Percentiles rank a stretch among this genome's conserved stretches.
These are phyloP conservation scores for Pseudochaenichthys georgianus DNA, from an alignment of 2,797 vertebrate genomes.

Conservation along the genomic window DNA sequence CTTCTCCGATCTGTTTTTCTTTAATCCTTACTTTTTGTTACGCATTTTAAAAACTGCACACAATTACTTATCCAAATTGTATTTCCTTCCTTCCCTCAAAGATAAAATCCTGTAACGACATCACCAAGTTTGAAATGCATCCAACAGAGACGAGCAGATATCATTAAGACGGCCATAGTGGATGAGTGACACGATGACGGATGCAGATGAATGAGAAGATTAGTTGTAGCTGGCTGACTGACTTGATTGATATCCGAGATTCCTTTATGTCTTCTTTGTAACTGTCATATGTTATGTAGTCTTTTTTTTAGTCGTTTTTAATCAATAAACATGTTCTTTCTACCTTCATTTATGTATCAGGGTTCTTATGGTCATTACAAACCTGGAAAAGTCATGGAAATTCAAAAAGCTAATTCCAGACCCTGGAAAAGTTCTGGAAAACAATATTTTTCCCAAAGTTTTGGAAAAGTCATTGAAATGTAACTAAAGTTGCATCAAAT, in stretches of 20 bases:
- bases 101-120: conserved; percentile 83
- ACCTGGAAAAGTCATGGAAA: no score
- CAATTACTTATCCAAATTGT: conserved; percentile 4
- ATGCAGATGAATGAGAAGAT: conserved; percentile 27
- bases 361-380: no score
- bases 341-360: neutral
- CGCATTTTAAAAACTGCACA: neutral
- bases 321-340: conserved; percentile 51
- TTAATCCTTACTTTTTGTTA: neutral
- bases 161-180: conserved; percentile 79
- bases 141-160: conserved; percentile 75
- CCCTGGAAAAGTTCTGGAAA: no score
- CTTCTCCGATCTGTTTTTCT: neutral
- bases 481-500: no score
- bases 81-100: conserved; percentile 63
- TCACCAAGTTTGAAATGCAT: conserved; percentile 82
- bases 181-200: conserved; percentile 71
- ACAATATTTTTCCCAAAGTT: no score
- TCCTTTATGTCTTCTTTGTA: conserved; percentile 16
- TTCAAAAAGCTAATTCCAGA: no score
- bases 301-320: no score
- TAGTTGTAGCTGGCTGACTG: neutral
- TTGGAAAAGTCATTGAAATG: no score
- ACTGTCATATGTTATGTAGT: conserved; percentile 22
- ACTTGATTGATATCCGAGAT: conserved; percentile 2